phyloP scores from a whole-genome alignment of 2,113 vertebrate genomes.

The Salvelinus namaycush region DNA sequence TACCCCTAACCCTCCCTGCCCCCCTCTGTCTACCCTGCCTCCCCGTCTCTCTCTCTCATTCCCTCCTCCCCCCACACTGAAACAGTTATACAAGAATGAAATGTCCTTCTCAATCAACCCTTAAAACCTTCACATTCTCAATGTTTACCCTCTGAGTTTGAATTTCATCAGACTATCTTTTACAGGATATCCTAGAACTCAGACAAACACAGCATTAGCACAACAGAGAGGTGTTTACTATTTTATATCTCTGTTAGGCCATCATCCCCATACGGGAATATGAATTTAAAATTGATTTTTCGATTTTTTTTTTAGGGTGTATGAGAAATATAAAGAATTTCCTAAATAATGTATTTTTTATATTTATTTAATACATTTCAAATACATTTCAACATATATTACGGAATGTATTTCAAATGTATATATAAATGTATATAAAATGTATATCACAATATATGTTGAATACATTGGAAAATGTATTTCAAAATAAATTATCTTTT shows the following conservation, averaged over 20 bases:
- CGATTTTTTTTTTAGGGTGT: too few species aligned
- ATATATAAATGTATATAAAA: too few species aligned
- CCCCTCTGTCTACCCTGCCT: constrained; percentile 30
- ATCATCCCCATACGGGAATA: not conserved
- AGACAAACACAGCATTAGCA: not conserved
- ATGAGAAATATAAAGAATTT: too few species aligned
- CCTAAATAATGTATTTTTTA: too few species aligned
- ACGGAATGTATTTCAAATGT: too few species aligned
- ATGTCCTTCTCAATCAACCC: not conserved
- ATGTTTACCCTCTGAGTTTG: not conserved
- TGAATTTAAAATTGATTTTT: too few species aligned
- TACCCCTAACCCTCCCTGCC: constrained; percentile 34
- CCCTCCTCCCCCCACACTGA: not conserved
- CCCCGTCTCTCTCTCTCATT: not conserved
- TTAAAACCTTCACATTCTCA: not conserved
- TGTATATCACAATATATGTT: too few species aligned
- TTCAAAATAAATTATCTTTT: too few species aligned
- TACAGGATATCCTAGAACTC: not conserved
- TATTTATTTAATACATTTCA: too few species aligned
- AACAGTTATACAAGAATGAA: not conserved
- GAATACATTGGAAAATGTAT: too few species aligned
- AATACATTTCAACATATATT: too few species aligned
- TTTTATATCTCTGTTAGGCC: not conserved
- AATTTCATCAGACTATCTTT: not conserved
- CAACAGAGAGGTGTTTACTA: not conserved